Evolutionary conservation across 2,797 vertebrate species (phyloP), one percentile per base, ranked within the genome.

Genomic region (Tarsius wallacei): DNA sequence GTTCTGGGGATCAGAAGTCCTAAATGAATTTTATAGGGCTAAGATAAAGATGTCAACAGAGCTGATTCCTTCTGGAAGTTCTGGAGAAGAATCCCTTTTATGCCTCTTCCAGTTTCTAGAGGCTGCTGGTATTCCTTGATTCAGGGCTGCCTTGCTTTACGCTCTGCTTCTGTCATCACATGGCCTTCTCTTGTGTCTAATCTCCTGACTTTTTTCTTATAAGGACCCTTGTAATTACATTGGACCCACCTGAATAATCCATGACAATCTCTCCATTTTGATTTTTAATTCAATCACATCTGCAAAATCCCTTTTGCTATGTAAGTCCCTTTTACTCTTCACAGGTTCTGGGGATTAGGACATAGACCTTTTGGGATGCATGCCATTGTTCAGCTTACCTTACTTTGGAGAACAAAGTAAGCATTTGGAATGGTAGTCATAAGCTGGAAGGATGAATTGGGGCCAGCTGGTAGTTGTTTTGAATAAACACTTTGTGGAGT

Each of bases 401-500:
- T 13, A 53, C 8, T 76, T 78, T 66, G 3, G 51, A 91, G 51
- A 94, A 93, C 31, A 90, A 90, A 92, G 26, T 51, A 49, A 64
- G 9, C 31, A 93, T 78, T 96, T 85, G 78, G 31, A 70, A 85
- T 77, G 31, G 55, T 77, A 7, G 17, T 68, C 91, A 57, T 81
- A 90, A 66, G 61, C 77, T 95, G 78, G 42, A 76, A 77, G 80
- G 70, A 70, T 70, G 85, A 93, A 28, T 57, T 85, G 61, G 33
- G 15, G 15, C 76, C 28, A 93, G 31, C 22, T 94, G 28, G 9
- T 68, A 77, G 55, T 42, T 73, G 22, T 57, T 95, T 87, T 84
- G 71, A 81, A 80, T 77, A 85, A n/a, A 51, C 31, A 94, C 21
- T 95, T 90, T 90, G 64, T 95, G 36, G 61, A 64, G 42, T 89